Evolutionary conservation across 1,140 invertebrate genomes (phyloP).

Genomic region (Formica exsecta): DNA sequence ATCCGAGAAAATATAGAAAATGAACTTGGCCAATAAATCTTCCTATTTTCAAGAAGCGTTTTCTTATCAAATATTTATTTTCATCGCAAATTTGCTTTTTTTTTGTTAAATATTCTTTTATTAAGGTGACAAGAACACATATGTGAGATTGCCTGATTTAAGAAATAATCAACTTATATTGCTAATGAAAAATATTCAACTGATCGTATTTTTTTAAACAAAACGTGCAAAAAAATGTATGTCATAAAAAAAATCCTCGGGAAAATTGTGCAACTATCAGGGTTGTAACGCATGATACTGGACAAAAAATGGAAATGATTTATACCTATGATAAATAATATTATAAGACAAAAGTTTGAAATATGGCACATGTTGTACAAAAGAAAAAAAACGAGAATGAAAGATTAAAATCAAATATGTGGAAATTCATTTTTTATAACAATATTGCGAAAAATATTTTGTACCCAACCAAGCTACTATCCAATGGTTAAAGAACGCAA

Average conservation of each 20-base stretch:
- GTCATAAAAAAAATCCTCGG: neutral
- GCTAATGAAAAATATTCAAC: neutral
- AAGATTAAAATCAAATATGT: neutral
- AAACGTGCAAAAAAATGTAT: neutral
- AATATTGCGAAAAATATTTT: neutral
- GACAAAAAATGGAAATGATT: neutral
- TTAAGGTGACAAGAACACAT: neutral
- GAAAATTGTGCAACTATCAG: neutral
- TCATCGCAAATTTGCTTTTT: neutral
- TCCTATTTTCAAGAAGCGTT: neutral
- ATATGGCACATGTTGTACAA: neutral
- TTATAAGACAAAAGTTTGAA: neutral
- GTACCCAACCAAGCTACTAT: no score
- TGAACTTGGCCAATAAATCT: neutral
- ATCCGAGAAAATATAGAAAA: conserved; percentile 78
- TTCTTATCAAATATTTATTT: neutral
- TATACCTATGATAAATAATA: conserved; percentile 20
- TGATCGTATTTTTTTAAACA: neutral
- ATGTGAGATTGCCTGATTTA: neutral
- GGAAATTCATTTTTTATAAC: conserved; percentile 3
- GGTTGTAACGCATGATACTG: neutral
- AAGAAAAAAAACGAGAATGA: neutral
- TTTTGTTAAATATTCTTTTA: neutral
- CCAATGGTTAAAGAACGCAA: no score
- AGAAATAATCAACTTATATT: neutral